These are phyloP conservation scores for Argyrosomus regius DNA, from an alignment of 2,797 vertebrate genomes.

Conservation along the genomic window DNA sequence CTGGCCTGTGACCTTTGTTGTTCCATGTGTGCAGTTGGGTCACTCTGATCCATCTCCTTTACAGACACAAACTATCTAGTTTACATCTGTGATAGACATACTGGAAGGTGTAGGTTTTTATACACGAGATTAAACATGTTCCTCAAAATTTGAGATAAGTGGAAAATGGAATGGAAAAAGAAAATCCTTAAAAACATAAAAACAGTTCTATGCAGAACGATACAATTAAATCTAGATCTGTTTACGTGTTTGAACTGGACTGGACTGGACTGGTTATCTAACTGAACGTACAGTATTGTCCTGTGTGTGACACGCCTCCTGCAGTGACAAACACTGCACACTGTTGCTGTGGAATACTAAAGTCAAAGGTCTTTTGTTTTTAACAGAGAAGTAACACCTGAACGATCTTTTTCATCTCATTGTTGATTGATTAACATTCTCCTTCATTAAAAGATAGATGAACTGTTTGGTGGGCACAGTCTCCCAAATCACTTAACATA, in stretches of 20 bases:
- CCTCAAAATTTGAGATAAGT: neutral
- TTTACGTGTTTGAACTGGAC: constrained; percentile 36
- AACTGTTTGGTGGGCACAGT: neutral
- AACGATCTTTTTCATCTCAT: neutral
- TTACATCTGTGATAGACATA: neutral
- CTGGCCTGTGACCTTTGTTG: neutral
- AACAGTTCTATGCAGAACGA: neutral
- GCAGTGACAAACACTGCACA: constrained; percentile 2
- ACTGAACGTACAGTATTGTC: constrained; percentile 6
- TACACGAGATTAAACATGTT: neutral
- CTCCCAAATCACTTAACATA: neutral
- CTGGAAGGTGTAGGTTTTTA: neutral
- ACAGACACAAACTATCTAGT: constrained; percentile 1
- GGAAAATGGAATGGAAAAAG: too few species aligned
- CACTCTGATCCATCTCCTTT: constrained; percentile 5
- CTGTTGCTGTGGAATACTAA: neutral
- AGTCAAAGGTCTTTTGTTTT: constrained; percentile 33
- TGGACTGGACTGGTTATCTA: constrained; percentile 43
- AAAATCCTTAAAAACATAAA: neutral
- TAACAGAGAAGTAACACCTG: neutral
- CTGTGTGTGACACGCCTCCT: constrained; percentile 26
- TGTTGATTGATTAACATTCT: neutral
- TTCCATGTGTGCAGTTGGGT: neutral
- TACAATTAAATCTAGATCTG: constrained; percentile 34
- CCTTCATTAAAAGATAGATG: neutral